These are phyloP conservation scores for Pseudeuparius sepicola DNA, from an alignment of 2,888 invertebrate species.

Conservation along the genomic window DNA sequence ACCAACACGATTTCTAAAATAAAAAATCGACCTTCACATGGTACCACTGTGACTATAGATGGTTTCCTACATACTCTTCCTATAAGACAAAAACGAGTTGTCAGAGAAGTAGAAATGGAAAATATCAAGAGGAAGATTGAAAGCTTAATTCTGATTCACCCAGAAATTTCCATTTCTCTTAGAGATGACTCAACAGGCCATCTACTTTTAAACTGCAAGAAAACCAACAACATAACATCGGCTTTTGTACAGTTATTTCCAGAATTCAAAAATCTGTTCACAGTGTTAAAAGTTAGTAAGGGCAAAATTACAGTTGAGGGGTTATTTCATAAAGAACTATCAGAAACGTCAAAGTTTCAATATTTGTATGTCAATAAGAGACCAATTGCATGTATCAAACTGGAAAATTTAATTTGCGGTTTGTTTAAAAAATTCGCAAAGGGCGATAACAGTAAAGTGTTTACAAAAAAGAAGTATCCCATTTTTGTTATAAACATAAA, in stretches of 20 bases:
- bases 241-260: constrained; percentile 44
- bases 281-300: constrained; percentile 36
- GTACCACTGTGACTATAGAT: constrained; percentile 62
- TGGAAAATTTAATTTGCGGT: constrained; percentile 40
- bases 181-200: constrained; percentile 53
- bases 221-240: constrained; percentile 44
- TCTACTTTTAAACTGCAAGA: constrained; percentile 49
- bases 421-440: constrained; percentile 27
- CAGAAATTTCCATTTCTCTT: constrained; percentile 54
- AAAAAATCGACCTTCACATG: constrained; percentile 48
- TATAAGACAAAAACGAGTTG: constrained; percentile 48
- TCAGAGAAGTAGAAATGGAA: constrained; percentile 46
- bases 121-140: constrained; percentile 50
- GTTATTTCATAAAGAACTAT: constrained; percentile 44
- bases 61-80: constrained; percentile 54
- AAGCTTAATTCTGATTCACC: constrained; percentile 54
- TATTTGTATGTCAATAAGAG: constrained; percentile 59
- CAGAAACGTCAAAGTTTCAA: constrained; percentile 42
- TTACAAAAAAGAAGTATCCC: constrained; percentile 29
- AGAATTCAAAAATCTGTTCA: constrained; percentile 35
- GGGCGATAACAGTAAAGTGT: constrained; percentile 6
- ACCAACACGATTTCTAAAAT: constrained; percentile 27
- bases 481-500: constrained; percentile 46
- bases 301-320: constrained; percentile 46
- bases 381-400: constrained; percentile 43